These are phyloP conservation scores for Sterrhoptilus dennistouni DNA, from an alignment of 2,113 vertebrate genomes.

Conservation along the genomic window DNA sequence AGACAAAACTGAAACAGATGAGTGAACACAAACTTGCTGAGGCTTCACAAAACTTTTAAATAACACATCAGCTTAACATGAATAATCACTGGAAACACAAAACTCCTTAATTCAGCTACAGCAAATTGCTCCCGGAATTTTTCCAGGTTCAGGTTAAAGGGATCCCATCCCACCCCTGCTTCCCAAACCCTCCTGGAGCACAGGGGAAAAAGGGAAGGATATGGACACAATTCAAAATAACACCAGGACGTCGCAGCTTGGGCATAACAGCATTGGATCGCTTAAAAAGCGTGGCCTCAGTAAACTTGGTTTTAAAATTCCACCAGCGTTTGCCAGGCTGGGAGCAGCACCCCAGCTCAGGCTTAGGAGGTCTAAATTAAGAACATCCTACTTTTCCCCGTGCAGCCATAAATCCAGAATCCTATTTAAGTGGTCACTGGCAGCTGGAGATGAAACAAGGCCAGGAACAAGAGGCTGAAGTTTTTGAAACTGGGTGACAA, in stretches of 20 bases:
- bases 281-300: background rate
- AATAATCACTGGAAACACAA: background rate
- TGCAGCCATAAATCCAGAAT: conserved; percentile 33
- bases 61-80: background rate
- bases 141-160: background rate
- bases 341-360: background rate
- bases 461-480: background rate
- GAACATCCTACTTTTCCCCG: background rate
- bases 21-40: background rate
- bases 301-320: background rate
- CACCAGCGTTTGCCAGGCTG: background rate
- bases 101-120: background rate
- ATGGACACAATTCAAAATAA: background rate
- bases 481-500: background rate
- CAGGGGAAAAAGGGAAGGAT: background rate
- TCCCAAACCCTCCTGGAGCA: background rate
- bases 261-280: background rate
- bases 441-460: background rate
- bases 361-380: conserved; percentile 19
- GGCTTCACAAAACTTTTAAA: background rate
- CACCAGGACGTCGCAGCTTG: background rate
- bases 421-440: conserved; percentile 3
- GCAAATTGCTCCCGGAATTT: background rate
- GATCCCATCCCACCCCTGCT: background rate
- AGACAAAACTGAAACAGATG: background rate